Conservation (phyloP, 2,888 invertebrate genomes). For the Amphimallon solstitiale region DNA sequence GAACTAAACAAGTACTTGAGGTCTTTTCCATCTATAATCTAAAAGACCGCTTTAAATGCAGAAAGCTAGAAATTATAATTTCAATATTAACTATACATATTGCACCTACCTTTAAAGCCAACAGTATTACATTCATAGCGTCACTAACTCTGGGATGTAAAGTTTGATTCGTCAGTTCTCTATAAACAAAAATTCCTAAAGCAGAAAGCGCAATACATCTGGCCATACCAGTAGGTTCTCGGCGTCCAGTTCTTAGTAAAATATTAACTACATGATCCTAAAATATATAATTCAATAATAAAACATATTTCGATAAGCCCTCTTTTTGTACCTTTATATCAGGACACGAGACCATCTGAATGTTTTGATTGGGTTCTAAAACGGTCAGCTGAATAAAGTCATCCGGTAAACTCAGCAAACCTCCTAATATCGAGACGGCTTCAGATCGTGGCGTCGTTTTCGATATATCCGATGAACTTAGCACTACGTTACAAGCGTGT, state of each 20-base stretch:
- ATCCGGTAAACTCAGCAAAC: conserved; percentile 84
- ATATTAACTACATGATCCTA: conserved; percentile 90
- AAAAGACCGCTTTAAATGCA: too few species aligned
- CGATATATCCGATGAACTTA: conserved; percentile 82
- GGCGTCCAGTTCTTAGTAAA: conserved; percentile 85
- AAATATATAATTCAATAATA: conserved; percentile 44
- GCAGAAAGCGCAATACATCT: conserved; percentile 90
- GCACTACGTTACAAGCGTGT: conserved; percentile 87
- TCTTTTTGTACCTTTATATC: conserved; percentile 74
- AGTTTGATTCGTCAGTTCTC: conserved; percentile 70
- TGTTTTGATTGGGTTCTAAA: conserved; percentile 65
- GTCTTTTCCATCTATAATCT: too few species aligned
- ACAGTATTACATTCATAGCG: conserved; percentile 74
- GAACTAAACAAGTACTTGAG: too few species aligned
- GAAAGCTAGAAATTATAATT: too few species aligned
- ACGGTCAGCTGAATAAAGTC: conserved; percentile 67
- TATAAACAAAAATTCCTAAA: conserved; percentile 79
- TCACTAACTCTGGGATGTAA: conserved; percentile 74
- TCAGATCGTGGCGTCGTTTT: conserved; percentile 81
- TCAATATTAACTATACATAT: too few species aligned
- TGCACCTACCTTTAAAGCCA: conserved; percentile 76
- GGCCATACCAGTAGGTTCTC: conserved; percentile 88
- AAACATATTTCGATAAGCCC: background rate
- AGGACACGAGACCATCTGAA: conserved; percentile 70
- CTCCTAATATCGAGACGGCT: conserved; percentile 89